Base-by-base conservation (phyloP, 1,140 invertebrate genomes). In the Aphidius gifuensis region DNA sequence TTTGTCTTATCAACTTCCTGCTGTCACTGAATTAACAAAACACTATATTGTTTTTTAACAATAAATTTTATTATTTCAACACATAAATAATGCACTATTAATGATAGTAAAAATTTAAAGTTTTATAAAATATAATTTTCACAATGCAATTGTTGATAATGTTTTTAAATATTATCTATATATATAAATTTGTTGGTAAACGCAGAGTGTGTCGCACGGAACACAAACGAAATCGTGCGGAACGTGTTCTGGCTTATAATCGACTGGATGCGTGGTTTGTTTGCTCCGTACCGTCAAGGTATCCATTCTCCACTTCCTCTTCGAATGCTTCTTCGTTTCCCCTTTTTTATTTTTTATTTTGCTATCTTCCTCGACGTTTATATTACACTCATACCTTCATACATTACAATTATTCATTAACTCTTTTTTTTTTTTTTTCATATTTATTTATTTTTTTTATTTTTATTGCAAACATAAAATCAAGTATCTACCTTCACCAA, bases 181-280 rank as follows among this genome's bases (percentile, higher is more conserved):
- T n/a, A n/a, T n/a, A n/a, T n/a, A n/a, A n/a, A n/a, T n/a, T n/a
- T n/a, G 53, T 55, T 55, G 40, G 53, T 55, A 55, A 55, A 55
- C 43, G 16, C 40, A 11, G 40, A 55, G 40, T 55, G 42, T 16
- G 60, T 16, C 53, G 53, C 53, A 40, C 53, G 40, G 60, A 51
- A 39, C 54, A 38, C 47, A 57, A 62, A 62, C 61, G 47, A 62
- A 62, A 62, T 62, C 61, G 61, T 62, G 61, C 61, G 61, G 54
- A 62, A 62, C 61, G 61, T 62, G 61, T 57, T 57, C 61, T 62
- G 61, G 61, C 61, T 62, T 39, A 46, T 62, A 62, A 62, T 62
- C 45, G 61, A 62, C 61, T 62, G 61, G 48, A 54, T 54, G 60
- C 43, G 53, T 38, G 49, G 61, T 62, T 57, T 55, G 48, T 58